Conservation (phyloP, 2,113 vertebrate genomes). For the Elephantulus edwardii region DNA sequence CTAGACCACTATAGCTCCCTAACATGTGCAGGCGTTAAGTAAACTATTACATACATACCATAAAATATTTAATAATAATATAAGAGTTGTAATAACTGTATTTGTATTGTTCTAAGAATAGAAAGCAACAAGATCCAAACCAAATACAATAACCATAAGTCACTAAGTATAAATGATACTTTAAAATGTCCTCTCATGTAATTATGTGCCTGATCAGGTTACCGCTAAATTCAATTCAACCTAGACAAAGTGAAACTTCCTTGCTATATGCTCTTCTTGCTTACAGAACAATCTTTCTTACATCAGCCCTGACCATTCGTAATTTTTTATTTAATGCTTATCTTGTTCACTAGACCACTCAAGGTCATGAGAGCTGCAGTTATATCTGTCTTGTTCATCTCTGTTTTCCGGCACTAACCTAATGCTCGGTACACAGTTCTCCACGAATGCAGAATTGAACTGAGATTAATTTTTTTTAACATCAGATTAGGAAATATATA, state of each 20-base stretch:
- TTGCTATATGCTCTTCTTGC: not conserved
- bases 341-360: not conserved
- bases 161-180: conserved; percentile 62
- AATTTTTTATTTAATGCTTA: conserved; percentile 35
- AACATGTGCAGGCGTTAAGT: not conserved
- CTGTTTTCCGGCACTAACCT: not conserved
- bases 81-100: not conserved
- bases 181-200: conserved; percentile 41
- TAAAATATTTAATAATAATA: conserved; percentile 19
- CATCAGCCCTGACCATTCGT: not conserved
- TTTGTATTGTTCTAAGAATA: conserved; percentile 32
- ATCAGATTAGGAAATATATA: not conserved
- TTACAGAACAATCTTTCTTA: not conserved
- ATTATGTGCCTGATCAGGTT: conserved; percentile 41
- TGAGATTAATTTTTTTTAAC: conserved; percentile 49
- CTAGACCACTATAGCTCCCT: too few relatives aligned
- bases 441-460: conserved; percentile 25
- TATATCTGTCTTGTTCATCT: not conserved
- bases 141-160: conserved; percentile 26
- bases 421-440: not conserved
- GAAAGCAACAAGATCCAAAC: conserved; percentile 26
- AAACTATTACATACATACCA: not conserved
- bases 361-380: not conserved
- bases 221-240: conserved; percentile 28
- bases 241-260: conserved; percentile 31